Evolutionary conservation across 2,888 invertebrate species (phyloP), one percentile per base, ranked within the genome.

Genomic region (Lithophane leautieri): DNA sequence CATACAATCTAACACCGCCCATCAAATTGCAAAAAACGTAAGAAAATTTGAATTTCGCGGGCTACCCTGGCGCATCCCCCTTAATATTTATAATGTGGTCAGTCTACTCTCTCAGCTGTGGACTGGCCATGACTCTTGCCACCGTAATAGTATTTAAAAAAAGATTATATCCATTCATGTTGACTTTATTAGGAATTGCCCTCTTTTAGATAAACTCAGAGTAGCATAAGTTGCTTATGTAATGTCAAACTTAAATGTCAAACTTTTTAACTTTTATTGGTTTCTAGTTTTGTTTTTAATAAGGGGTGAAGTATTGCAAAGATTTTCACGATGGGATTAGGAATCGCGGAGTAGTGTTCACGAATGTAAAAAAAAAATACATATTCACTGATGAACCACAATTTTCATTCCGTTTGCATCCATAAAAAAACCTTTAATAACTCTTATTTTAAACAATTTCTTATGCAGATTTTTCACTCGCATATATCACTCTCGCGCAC

Each of bases 391-490:
- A 44, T 28, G 44, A 65, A n/a, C 44, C 28, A 44, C 28, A 66
- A 14, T n/a, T 34, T 56, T 8, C 4, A 70, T 19, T 34, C n/a
- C n/a, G 8, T 19, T 42, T n/a, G 19, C 7, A 28, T 19, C 12
- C 47, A 42, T 40, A 54, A 60, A 19, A 63, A 25, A 52, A 14
- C 0, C 11, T 8, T 19, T 11, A 54, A 40, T n/a, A 56, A n/a
- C 14, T 54, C 14, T 42, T 40, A 40, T 14, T 77, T 77, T 28
- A 47, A 62, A 50, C 54, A 56, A 47, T 81, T 69, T 82, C 25
- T 83, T 83, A 60, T 34, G 22, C n/a, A 22, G 28, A n/a, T 72
- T 80, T 76, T 44, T 70, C 63, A 68, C 61, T 62, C 56, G 25
- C 25, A 44, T 69, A 44, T 69, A 72, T 56, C 60, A 52, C 34